Evolutionary conservation across 2,113 vertebrate species (phyloP).

Genomic region (Vidua macroura): DNA sequence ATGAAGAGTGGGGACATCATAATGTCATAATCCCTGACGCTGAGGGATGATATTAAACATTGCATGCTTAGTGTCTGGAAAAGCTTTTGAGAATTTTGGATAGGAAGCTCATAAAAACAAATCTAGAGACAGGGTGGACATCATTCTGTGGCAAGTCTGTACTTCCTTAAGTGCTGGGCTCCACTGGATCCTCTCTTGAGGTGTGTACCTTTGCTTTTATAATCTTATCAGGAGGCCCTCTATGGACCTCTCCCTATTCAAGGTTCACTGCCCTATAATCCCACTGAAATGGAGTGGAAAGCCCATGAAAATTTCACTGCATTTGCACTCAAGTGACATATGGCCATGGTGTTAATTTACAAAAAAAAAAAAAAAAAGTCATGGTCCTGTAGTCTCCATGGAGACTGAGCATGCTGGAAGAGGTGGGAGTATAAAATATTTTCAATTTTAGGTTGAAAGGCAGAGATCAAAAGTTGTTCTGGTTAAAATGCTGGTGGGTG

Average conservation of each 20-base stretch:
- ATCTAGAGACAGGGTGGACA: background rate
- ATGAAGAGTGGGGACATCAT: accelerated
- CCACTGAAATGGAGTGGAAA: background rate
- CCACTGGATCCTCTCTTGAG: background rate
- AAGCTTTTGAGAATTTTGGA: background rate
- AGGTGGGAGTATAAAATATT: background rate
- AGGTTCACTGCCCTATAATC: background rate
- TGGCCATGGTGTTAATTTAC: background rate
- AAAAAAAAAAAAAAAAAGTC: background rate
- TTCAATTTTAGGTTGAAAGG: conserved; percentile 15
- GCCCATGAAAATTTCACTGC: background rate
- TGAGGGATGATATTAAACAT: background rate
- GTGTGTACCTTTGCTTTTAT: background rate
- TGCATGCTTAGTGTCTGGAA: background rate
- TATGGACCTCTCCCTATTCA: background rate
- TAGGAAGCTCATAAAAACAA: background rate
- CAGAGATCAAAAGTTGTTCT: conserved; percentile 43
- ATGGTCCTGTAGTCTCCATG: conserved; percentile 33
- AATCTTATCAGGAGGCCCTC: background rate
- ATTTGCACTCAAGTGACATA: background rate
- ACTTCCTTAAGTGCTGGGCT: background rate
- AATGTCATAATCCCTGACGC: background rate
- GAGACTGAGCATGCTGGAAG: conserved; percentile 15
- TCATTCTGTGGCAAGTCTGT: background rate
- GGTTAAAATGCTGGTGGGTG: conserved; percentile 8